Base-by-base conservation (phyloP, 2,888 invertebrate genomes). In the Pseudanteris insignis region DNA sequence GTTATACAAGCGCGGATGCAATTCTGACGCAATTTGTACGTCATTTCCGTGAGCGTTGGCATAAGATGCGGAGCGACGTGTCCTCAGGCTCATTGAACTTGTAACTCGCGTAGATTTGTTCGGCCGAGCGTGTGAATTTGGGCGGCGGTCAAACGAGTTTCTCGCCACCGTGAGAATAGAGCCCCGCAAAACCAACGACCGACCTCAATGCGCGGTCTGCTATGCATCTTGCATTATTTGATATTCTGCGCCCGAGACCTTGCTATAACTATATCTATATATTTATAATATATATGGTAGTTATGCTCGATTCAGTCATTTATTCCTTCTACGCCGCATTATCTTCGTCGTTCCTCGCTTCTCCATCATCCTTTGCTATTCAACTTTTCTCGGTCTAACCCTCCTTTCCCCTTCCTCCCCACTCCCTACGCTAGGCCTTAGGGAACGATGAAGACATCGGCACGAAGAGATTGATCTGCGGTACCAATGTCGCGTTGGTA, bases 111-210 rank as follows among this genome's bases (percentile, higher is more conserved):
- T 61, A 61, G 61, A 61, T 61, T 61, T 61, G 61, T 54, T 61
- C 61, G 48, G 54, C 50, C 54, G 54, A 65, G 68, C 69, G 69
- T 69, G 69, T 66, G 69, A 68, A 69, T 69, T 69, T 68, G 64
- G 68, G 63, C 65, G 59, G 67, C 60, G 63, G 68, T 68, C 67
- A 69, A 66, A 67, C 64, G 59, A 67, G 68, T 69, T 69, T 67
- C 63, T 67, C 59, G 63, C 54, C 67, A 64, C 66, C 69, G 69
- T 69, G 69, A 67, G 69, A 69, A 67, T 65, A 67, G 58, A 53
- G 57, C 54, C 57, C 58, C 48, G 60, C 37, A n/a, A 46, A 58
- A 64, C 60, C 48, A 58, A 61, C 60, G 50, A 64, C 60, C 60
- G 64, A 64, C 64, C 64, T 59, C 64, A 61, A 64, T 64, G 58